These are phyloP conservation scores for Magallana angulata DNA, from an alignment of 1,140 invertebrate species.

Conservation along the genomic window DNA sequence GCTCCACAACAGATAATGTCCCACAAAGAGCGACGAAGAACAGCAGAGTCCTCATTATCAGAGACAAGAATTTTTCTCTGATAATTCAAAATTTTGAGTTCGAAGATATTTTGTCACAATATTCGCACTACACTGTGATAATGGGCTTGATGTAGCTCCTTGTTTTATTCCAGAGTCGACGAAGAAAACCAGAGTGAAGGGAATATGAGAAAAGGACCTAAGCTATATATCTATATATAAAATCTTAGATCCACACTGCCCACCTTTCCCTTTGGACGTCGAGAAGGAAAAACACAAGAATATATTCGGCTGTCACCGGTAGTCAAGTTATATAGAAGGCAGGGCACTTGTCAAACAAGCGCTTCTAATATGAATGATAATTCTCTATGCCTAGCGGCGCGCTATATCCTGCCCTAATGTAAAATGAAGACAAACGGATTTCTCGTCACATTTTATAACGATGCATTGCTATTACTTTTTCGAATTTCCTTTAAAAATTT, in stretches of 20 bases:
- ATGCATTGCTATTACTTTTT: neutral
- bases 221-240: constrained; percentile 28
- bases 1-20: neutral
- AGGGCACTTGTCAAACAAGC: constrained; percentile 3
- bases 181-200: too few species aligned
- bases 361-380: neutral
- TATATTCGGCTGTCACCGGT: constrained; percentile 27
- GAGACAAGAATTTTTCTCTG: neutral
- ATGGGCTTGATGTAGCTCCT: neutral
- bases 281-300: neutral
- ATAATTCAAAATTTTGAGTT: neutral
- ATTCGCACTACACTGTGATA: neutral
- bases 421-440: neutral
- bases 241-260: constrained; percentile 28
- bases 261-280: constrained; percentile 14
- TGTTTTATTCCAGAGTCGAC: neutral
- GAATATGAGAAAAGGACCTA: neutral
- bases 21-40: neutral
- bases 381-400: constrained; percentile 3
- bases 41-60: neutral
- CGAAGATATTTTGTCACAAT: neutral
- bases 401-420: neutral
- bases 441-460: constrained; percentile 26
- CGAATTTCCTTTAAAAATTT: neutral
- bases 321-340: neutral